A percentile compares a stretch with the other conserved stretches of the same genome.
These are phyloP conservation scores for Habropoda laboriosa DNA, from an alignment of 1,140 invertebrate genomes.

Conservation along the genomic window DNA sequence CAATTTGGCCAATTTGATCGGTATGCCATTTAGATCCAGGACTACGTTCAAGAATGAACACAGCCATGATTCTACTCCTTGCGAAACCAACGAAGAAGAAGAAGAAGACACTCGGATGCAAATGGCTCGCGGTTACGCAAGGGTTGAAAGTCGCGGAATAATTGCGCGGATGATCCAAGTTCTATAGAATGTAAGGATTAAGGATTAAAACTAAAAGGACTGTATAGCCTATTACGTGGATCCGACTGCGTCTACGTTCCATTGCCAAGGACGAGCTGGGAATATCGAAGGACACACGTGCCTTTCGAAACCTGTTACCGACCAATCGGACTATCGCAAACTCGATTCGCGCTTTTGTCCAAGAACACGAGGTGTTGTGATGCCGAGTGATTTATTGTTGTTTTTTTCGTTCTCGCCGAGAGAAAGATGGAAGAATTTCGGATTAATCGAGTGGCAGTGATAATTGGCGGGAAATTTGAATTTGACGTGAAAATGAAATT, in stretches of 20 bases:
- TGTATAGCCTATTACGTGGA: constrained; percentile 40
- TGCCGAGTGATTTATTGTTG: no score
- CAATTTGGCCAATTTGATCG: constrained; percentile 28
- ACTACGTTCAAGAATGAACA: constrained; percentile 11
- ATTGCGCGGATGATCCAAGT: constrained; percentile 36
- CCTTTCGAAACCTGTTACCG: constrained; percentile 53
- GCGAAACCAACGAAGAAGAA: no score
- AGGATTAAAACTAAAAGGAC: constrained; percentile 45
- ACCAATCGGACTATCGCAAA: constrained; percentile 3
- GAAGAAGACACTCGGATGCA: neutral
- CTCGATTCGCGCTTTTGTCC: neutral
- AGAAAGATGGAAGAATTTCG: no score
- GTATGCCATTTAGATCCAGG: constrained; percentile 20
- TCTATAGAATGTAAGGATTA: constrained; percentile 41
- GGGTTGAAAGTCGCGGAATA: constrained; percentile 33
- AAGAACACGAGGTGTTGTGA: no score
- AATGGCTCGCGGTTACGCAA: constrained; percentile 36
- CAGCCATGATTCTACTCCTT: no score
- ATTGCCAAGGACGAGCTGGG: constrained; percentile 54
- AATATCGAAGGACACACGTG: constrained; percentile 48
- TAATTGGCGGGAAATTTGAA: no score
- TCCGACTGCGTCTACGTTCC: constrained; percentile 34
- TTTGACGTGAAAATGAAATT: no score
- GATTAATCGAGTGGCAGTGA: no score
- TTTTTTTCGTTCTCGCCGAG: no score